phyloP scores from a whole-genome alignment of 2,113 vertebrate genomes.

The Vulpes vulpes region DNA sequence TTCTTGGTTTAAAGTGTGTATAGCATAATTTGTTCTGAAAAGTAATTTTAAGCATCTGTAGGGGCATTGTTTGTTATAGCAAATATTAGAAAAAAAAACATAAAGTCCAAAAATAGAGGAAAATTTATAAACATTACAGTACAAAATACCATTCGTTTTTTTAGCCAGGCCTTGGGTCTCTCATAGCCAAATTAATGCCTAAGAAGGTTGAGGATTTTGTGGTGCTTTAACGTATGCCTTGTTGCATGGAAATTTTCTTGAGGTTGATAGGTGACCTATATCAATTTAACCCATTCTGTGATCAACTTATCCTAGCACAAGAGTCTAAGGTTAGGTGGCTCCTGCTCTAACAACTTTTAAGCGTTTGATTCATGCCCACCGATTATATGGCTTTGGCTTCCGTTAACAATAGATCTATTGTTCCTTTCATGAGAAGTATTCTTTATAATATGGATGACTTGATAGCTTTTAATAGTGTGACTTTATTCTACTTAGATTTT shows the following conservation, averaged over 20 bases:
- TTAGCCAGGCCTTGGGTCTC: not conserved
- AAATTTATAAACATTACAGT: not conserved
- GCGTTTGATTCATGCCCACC: not conserved
- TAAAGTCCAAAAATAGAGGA: not conserved
- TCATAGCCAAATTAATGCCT: not conserved
- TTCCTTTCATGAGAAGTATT: not conserved
- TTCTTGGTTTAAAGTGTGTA: not conserved
- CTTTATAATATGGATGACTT: not conserved
- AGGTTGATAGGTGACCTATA: not conserved
- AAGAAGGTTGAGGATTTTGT: not conserved
- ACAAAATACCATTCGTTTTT: no score
- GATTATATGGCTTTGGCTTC: not conserved
- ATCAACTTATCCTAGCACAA: not conserved
- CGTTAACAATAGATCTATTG: not conserved
- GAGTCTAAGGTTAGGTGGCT: not conserved
- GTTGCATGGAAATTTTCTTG: not conserved
- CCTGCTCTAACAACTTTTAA: not conserved
- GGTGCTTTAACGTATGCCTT: not conserved
- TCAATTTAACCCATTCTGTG: not conserved
- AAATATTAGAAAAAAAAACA: not conserved
- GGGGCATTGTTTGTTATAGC: not conserved
- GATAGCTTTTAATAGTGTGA: not conserved
- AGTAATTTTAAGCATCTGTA: slow-evolving; percentile 6
- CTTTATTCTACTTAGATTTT: not conserved
- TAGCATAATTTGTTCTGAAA: not conserved